Conservation (phyloP, 30 jellyfish, hydroid and myxozoan species). For the Aurelia sp. region DNA sequence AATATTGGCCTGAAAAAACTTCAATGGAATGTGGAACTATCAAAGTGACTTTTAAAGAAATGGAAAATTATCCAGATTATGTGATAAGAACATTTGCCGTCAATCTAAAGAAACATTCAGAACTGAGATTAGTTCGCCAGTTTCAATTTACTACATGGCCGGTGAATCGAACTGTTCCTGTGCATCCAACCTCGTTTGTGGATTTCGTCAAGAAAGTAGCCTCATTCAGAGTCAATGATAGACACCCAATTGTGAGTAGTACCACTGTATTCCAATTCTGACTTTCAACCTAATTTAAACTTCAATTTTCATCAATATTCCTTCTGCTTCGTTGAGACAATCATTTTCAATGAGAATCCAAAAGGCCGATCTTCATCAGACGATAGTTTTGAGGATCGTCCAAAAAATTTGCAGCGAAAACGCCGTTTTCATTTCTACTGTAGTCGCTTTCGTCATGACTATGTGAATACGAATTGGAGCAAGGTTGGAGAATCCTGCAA, state of each 20-base stretch:
- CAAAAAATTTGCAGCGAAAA: too few relatives aligned
- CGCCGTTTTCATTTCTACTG: too few relatives aligned
- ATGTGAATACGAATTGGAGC: too few relatives aligned
- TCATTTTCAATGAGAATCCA: too few relatives aligned
- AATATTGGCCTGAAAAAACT: conserved; percentile 60
- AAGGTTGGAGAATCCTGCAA: too few relatives aligned
- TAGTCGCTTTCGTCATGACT: too few relatives aligned
- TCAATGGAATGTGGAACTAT: conserved; percentile 5
- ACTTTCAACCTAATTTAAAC: too few relatives aligned
- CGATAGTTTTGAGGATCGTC: too few relatives aligned
- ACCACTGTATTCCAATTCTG: not conserved
- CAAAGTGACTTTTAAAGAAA: conserved; percentile 14
- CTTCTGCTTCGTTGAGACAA: too few relatives aligned
- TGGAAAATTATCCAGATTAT: conserved; percentile 22
- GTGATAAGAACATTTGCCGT: conserved; percentile 38
- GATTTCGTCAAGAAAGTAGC: conserved; percentile 69
- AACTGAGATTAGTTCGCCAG: conserved; percentile 49
- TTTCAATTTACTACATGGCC: conserved; percentile 89
- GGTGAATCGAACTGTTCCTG: conserved; percentile 55
- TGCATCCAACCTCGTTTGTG: conserved; percentile 71
- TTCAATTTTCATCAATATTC: too few relatives aligned
- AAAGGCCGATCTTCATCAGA: too few relatives aligned
- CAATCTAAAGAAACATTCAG: not conserved
- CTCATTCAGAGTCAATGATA: conserved; percentile 36
- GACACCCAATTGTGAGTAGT: conserved; percentile 60